Base-by-base conservation (phyloP, 2,797 vertebrate genomes). In the Bucorvus abyssinicus region DNA sequence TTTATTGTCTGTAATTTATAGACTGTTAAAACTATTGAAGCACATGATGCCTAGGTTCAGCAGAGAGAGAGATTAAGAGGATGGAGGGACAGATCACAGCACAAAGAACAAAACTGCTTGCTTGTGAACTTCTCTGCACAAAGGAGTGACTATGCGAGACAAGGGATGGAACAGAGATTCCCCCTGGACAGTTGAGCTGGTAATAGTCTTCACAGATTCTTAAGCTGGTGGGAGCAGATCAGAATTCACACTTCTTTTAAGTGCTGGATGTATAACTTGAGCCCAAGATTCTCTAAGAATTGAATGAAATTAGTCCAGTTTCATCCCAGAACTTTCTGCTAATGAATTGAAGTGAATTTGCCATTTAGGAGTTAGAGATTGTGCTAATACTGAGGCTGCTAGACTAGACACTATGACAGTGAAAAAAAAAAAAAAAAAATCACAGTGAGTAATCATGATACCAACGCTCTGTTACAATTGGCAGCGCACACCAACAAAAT, bases 1-100 rank as follows among this genome's bases (percentile, higher is more conserved):
- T 96, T 92, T 87, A 88, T 80, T 80, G 78, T 86, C 76, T 70
- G 0, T 85, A 85, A 71, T 95, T 95, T 85, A 89, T 70, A 81
- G 65, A 47, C 82, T 78, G 84, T 79, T 96, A 63, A 94, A 94
- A 73, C 21, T 79, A 19, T 4, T 85, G 80, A 93, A 94, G 90
- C 73, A 87, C 38, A 19, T 27, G 59, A 83, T 64, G 44, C 55
- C 59, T 49, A 87, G n/a, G 11, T 52, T 93, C 38, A 47, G 75
- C 50, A 56, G 56, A 75, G 60, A 85, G 47, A 47, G 21, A 63
- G 44, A 91, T 81, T 64, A 85, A 74, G 57, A 82, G 64, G 27
- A 52, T 71, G 59, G 55, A 86, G 67, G 34, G 32, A 86, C 9
- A 84, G 49, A 91, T 45, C 38, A 52, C 6, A 73, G 19, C 8